Percentiles rank a stretch among this genome's conserved stretches.
Evolutionary conservation across 2,797 vertebrate species (phyloP).

Genomic region (Myripristis murdjan): DNA sequence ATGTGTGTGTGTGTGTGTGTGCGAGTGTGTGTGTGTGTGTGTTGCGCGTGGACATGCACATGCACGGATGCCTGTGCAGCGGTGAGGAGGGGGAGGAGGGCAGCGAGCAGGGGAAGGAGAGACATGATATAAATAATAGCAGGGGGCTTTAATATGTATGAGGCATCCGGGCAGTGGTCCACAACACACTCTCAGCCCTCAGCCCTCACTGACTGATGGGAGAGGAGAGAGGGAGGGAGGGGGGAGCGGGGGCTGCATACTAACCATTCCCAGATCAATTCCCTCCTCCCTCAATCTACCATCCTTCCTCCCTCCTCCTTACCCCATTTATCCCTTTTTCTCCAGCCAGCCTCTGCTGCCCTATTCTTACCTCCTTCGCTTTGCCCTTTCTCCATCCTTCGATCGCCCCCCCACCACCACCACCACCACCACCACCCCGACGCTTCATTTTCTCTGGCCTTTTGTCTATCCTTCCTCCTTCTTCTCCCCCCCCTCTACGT

Average conservation of each 20-base stretch:
- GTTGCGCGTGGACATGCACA: conserved; percentile 39
- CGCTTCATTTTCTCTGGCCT: conserved; percentile 49
- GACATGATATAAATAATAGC: conserved; percentile 87
- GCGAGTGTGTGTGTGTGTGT: background rate
- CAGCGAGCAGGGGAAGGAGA: conserved; percentile 77
- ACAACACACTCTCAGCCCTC: conserved; percentile 87
- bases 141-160: conserved; percentile 90
- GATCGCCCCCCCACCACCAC: conserved; percentile 34
- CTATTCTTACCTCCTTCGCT: conserved; percentile 42
- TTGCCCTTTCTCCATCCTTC: conserved; percentile 28
- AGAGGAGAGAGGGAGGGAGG: conserved; percentile 75
- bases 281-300: conserved; percentile 80
- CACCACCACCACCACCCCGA: background rate
- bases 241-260: conserved; percentile 83
- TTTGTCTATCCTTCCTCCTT: conserved; percentile 43
- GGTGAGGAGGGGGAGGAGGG: conserved; percentile 53
- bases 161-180: conserved; percentile 89
- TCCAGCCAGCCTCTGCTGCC: conserved; percentile 31
- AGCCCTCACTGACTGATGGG: conserved; percentile 88
- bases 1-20: conserved; percentile 15
- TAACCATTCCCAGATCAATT: conserved; percentile 90
- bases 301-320: conserved; percentile 79
- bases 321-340: conserved; percentile 76
- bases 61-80: conserved; percentile 55
- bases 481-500: conserved; percentile 34